A percentile compares a stretch with the other conserved stretches of the same genome.
Conservation (phyloP, 2,113 vertebrate species). For the Penelope pileata region DNA sequence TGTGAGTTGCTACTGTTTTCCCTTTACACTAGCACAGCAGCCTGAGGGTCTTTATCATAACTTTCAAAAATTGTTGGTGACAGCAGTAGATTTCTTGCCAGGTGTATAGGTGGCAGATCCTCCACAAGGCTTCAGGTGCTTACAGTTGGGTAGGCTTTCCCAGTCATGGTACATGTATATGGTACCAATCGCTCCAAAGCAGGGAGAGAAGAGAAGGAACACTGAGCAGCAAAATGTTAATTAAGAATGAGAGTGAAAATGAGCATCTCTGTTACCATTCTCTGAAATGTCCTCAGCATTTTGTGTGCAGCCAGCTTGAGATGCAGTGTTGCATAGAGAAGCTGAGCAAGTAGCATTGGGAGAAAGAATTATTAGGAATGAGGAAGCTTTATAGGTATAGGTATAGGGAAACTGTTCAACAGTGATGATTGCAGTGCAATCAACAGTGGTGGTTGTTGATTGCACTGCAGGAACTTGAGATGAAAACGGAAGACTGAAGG, state of each 20-base stretch:
- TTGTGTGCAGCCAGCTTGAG: not conserved
- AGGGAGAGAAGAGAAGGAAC: not conserved
- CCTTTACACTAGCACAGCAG: not conserved
- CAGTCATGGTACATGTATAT: fast-evolving
- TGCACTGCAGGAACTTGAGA: constrained; percentile 2
- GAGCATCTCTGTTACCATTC: not conserved
- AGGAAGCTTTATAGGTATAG: not conserved
- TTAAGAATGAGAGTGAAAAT: not conserved
- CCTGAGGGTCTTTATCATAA: not conserved
- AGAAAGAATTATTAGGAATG: not conserved
- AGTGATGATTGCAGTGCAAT: not conserved
- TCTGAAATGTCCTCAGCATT: not conserved
- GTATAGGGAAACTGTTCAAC: not conserved
- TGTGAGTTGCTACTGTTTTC: not conserved
- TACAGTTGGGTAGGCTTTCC: not conserved
- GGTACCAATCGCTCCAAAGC: not conserved
- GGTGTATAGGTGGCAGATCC: not conserved
- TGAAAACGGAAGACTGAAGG: constrained; percentile 26
- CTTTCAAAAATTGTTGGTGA: not conserved
- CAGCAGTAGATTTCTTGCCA: not conserved
- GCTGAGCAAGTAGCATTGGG: not conserved
- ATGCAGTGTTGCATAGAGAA: not conserved
- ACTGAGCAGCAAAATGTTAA: not conserved
- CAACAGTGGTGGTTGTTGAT: not conserved
- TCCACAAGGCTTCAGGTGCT: not conserved